phyloP scores from a whole-genome alignment of 2,888 invertebrate species.

The Coleophora deauratella region DNA sequence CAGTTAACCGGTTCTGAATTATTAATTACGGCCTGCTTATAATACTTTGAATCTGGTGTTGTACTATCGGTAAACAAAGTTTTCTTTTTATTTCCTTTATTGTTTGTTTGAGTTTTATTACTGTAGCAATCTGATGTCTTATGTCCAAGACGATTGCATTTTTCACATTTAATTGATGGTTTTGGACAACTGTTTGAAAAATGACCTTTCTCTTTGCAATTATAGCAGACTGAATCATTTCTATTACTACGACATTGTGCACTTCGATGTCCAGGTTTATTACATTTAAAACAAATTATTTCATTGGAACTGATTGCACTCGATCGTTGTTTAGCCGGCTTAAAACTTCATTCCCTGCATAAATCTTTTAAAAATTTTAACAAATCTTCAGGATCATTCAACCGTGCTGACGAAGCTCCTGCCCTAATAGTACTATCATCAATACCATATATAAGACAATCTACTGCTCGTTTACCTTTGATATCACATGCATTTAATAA shows the following conservation, averaged over 20 bases:
- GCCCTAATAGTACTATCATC: slow-evolving; percentile 7
- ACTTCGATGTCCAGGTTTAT: too few species aligned
- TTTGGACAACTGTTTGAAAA: slow-evolving; percentile 2
- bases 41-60: background rate
- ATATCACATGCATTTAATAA: slow-evolving; percentile 15
- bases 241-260: background rate
- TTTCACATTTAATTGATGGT: slow-evolving; percentile 6
- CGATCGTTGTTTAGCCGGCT: too few species aligned
- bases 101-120: background rate
- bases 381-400: slow-evolving; percentile 12
- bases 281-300: too few species aligned
- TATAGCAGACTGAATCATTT: slow-evolving; percentile 1
- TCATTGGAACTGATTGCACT: too few species aligned
- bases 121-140: background rate
- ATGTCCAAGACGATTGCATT: slow-evolving; percentile 5
- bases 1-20: background rate
- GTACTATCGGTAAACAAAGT: background rate
- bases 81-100: background rate
- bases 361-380: slow-evolving; percentile 13
- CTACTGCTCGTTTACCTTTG: slow-evolving; percentile 10
- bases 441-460: slow-evolving; percentile 9
- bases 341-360: slow-evolving; percentile 6
- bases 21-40: background rate
- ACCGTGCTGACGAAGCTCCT: slow-evolving; percentile 9
- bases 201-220: slow-evolving; percentile 2